These are phyloP conservation scores for Magallana nippona DNA, from an alignment of 2,888 invertebrate genomes.

Conservation along the genomic window DNA sequence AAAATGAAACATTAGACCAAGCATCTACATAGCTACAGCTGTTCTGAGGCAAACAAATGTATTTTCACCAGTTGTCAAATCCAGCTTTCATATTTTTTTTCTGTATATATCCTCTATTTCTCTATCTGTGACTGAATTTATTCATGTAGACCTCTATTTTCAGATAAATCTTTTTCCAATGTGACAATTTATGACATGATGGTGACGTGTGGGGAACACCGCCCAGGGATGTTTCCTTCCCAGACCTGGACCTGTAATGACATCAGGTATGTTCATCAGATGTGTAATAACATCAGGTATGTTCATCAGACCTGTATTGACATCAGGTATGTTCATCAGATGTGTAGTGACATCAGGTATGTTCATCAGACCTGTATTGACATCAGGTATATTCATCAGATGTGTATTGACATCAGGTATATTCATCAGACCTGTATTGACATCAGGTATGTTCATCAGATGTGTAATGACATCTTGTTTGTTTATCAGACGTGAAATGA, in stretches of 20 bases:
- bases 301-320: conserved; percentile 50
- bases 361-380: neutral
- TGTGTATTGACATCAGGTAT: too few relatives aligned
- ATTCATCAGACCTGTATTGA: too few relatives aligned
- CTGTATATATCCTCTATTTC: neutral
- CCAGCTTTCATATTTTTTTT: too few relatives aligned
- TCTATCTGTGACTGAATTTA: too few relatives aligned
- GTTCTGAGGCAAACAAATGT: too few relatives aligned
- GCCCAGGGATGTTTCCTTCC: conserved; percentile 54
- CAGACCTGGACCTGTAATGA: conserved; percentile 62
- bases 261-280: conserved; percentile 53
- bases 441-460: too few relatives aligned
- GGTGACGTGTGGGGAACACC: conserved; percentile 55
- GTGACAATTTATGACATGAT: conserved; percentile 52
- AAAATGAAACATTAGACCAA: too few relatives aligned
- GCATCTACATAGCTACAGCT: too few relatives aligned
- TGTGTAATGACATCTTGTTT: too few relatives aligned
- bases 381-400: too few relatives aligned
- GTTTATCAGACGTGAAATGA: too few relatives aligned
- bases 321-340: conserved; percentile 52
- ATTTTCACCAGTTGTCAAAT: too few relatives aligned
- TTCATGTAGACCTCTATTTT: conserved; percentile 33
- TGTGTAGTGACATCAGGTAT: conserved; percentile 58
- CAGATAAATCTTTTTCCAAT: conserved; percentile 57
- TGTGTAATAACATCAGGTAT: conserved; percentile 58